Base-by-base conservation (phyloP, 2,888 invertebrate genomes). In the Drosophila conformis region DNA sequence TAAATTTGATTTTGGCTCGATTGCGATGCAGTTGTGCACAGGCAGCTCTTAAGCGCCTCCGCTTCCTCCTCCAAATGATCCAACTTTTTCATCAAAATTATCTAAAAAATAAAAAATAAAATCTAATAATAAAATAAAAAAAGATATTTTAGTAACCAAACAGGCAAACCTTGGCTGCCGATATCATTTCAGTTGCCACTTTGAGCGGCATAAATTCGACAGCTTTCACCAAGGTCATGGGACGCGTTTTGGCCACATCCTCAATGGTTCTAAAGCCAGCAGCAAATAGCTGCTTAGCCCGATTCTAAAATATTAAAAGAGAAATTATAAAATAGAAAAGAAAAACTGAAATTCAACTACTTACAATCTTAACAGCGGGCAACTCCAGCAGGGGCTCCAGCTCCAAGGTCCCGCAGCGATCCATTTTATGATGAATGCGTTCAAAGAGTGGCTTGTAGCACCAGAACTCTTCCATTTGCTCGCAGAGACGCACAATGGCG, bases 31-130 rank as follows among this genome's bases (percentile, higher is more conserved):
- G 42, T 62, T 2, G 27, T 42, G 36, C 42, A 56, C 18, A 92
- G 78, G 33, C 93, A 93, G 25, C 71, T 79, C 38, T 92, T 90
- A 2, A 93, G 77, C 1, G 80, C 96, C 91, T 97, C 97, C 0
- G 97, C 97, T 93, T 98, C 97, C 68, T 98, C 98, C 78, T 96
- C 95, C 62, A 98, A 94, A 86, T 96, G 96, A 91, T 98, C 98
- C n/a, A 97, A 95, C 93, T 96, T 97, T 92, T 97, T 97, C 89
- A 97, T 94, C 58, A 98, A 93, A 90, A 96, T 94, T 93, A 98
- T 94, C 97, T 98, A 56, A 93, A 82, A 82, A 25, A 0, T 27
- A 27, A 2, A 33, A 31, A 29, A 33, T 48, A 21, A 63, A 36
- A 2, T 2, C 38, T 57, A 15, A 35, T 18, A 40, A 59, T 40